Base-by-base conservation (phyloP, 2,113 vertebrate species). In the Sinocyclocheilus grahami region DNA sequence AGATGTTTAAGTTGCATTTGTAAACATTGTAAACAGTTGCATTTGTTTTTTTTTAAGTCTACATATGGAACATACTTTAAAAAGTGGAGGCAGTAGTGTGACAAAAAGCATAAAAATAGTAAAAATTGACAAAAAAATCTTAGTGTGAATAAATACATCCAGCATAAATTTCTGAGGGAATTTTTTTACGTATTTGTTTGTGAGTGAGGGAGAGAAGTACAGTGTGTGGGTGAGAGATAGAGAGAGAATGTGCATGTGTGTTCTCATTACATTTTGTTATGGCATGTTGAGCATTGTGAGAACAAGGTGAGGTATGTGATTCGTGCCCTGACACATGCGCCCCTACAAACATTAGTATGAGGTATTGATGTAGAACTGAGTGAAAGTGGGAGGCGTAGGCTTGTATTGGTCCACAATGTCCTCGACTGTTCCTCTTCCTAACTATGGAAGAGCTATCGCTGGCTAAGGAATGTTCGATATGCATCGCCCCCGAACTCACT, bases 391-490 rank as follows among this genome's bases (percentile, higher is more conserved):
- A 71, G 10, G 46, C 27, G 6, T 42, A 62, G 27, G 53, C 48
- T 33, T 63, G 12, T 11, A 27, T 14, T 72, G 24, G 65, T 88
- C 85, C 46, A 9, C 69, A 27, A 75, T 79, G 80, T 75, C 37
- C 74, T 86, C 75, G 55, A 63, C 65, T 79, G 84, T 88, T 69
- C 71, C 55, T 58, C 33, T 71, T 48, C 80, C 30, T 88, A 60
- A 85, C 82, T 80, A 85, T 48, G 78, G n/a, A 65, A 80, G 69
- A 88, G 65, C 78, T 63, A 87, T 82, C 69, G 48, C 13, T 51
- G 53, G 39, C 74, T 83, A 51, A 24, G 69, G 84, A 90, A 91
- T 94, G 93, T 88, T 87, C 87, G 91, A 91, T 92, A 92, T 92
- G 86, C 79, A 77, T 62, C 33, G 9, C 20, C 71, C 78, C 63